Percentiles rank a stretch among this genome's conserved stretches.
These are phyloP conservation scores for Endomychus coccineus DNA, from an alignment of 2,888 invertebrate species.

Conservation along the genomic window DNA sequence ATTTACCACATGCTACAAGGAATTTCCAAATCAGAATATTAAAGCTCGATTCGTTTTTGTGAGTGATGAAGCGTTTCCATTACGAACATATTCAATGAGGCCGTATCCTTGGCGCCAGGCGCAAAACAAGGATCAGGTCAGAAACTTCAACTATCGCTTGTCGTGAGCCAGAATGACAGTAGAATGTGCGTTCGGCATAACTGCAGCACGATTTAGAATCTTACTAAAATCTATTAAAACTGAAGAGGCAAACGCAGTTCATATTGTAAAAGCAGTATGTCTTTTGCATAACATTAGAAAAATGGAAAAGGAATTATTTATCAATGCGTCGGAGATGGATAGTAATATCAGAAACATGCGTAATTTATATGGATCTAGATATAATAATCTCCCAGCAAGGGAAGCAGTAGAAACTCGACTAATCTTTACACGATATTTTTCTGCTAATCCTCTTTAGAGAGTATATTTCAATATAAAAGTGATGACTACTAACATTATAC, in stretches of 20 bases:
- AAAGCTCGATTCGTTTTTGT: constrained; percentile 2
- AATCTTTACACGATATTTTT: background rate
- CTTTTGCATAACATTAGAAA: constrained; percentile 5
- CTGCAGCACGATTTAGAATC: constrained; percentile 1
- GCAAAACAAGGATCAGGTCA: too few species aligned
- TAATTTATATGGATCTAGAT: background rate
- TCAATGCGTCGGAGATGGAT: background rate
- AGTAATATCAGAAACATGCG: too few species aligned
- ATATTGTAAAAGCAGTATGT: constrained; percentile 6
- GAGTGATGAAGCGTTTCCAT: constrained; percentile 4
- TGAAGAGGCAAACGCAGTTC: constrained; percentile 3
- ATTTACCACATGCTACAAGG: background rate
- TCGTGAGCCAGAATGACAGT: background rate
- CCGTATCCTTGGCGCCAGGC: background rate
- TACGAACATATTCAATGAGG: background rate
- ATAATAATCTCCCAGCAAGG: background rate
- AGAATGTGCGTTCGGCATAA: constrained; percentile 4
- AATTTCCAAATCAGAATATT: background rate
- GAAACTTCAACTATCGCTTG: too few species aligned
- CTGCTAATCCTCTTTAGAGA: too few species aligned
- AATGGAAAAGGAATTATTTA: background rate
- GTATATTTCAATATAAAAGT: too few species aligned
- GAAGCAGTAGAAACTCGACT: background rate
- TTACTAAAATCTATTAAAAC: constrained; percentile 6
- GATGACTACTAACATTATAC: too few species aligned